phyloP scores from a whole-genome alignment of 1,140 invertebrate genomes.

The Apocrypta bakeri region DNA sequence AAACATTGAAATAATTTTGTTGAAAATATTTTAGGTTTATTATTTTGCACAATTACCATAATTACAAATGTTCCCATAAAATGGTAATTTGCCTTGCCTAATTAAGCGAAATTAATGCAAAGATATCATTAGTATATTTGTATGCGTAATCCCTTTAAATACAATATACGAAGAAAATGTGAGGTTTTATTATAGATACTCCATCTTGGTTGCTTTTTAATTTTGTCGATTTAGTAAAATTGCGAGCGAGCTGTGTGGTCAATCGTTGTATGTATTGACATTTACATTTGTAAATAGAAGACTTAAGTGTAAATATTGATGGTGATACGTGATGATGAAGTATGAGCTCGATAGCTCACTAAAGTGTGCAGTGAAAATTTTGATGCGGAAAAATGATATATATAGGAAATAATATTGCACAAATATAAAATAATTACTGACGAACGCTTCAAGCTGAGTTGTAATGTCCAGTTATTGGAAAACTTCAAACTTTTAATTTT shows the following conservation, averaged over 20 bases:
- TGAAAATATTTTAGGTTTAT: background rate
- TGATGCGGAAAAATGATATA: constrained; percentile 14
- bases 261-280: constrained; percentile 45
- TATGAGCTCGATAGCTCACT: constrained; percentile 32
- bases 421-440: constrained; percentile 19
- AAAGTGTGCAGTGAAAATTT: constrained; percentile 27
- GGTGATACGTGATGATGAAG: constrained; percentile 42
- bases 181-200: constrained; percentile 42
- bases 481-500: constrained; percentile 35
- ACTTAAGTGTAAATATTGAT: constrained; percentile 47
- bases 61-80: constrained; percentile 3
- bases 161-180: constrained; percentile 12
- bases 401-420: constrained; percentile 17
- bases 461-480: constrained; percentile 32
- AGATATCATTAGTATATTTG: constrained; percentile 35
- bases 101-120: constrained; percentile 22
- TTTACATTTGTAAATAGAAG: constrained; percentile 48
- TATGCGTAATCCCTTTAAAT: constrained; percentile 8
- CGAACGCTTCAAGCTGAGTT: constrained; percentile 15
- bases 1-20: background rate
- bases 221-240: constrained; percentile 35
- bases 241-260: constrained; percentile 21
- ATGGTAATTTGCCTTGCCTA: constrained; percentile 20
- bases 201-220: constrained; percentile 30
- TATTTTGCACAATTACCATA: constrained; percentile 13